Percentiles rank a stretch among this genome's conserved stretches.
phyloP scores from a whole-genome alignment of 2,888 invertebrate genomes.

The Andrena hattorfiana region DNA sequence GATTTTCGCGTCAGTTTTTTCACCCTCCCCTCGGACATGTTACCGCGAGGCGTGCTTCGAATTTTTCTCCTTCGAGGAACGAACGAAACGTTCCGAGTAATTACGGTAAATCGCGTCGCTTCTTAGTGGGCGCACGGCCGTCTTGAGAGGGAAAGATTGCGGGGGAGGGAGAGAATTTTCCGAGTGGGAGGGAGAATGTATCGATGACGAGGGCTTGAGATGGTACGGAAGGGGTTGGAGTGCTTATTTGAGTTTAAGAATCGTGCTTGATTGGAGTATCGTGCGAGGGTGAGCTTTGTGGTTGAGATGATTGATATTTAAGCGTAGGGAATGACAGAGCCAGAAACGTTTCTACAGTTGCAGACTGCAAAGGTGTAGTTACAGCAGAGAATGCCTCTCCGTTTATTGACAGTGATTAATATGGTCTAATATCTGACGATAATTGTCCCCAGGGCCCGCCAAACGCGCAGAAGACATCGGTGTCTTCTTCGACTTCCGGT shows the following conservation, averaged over 20 bases:
- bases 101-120: conserved; percentile 2
- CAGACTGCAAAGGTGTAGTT: too few species aligned
- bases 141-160: neutral
- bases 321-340: too few species aligned
- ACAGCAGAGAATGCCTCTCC: conserved; percentile 5
- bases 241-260: too few species aligned
- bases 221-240: too few species aligned
- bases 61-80: conserved; percentile 17
- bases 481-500: conserved; percentile 85
- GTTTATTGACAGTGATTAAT: conserved; percentile 43
- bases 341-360: too few species aligned
- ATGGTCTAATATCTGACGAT: conserved; percentile 63
- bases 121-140: neutral
- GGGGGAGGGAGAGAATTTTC: neutral
- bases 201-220: too few species aligned
- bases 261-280: too few species aligned
- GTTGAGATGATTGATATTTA: too few species aligned
- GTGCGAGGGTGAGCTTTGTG: too few species aligned
- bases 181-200: neutral
- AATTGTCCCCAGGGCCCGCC: conserved; percentile 90
- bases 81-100: conserved; percentile 1
- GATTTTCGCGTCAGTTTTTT: conserved; percentile 28
- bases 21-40: neutral
- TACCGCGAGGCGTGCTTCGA: neutral
- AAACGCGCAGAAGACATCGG: conserved; percentile 92